A percentile compares a stretch with the other conserved stretches of the same genome.
Conservation (phyloP, 2,888 invertebrate species). For the Lissocephala sabroskyi region DNA sequence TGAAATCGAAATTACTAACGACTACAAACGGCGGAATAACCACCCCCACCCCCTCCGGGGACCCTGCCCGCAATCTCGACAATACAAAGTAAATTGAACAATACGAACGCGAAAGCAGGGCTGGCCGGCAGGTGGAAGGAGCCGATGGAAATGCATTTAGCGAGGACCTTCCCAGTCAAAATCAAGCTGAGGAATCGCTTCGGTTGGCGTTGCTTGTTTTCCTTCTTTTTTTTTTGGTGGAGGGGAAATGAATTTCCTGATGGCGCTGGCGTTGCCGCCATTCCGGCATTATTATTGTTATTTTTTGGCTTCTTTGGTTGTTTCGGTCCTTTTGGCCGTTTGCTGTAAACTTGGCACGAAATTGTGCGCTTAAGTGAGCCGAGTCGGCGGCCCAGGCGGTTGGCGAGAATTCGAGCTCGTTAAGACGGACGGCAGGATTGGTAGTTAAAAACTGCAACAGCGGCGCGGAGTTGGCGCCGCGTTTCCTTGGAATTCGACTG, state of each 20-base stretch:
- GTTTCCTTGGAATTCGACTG: too few relatives aligned
- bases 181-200: constrained; percentile 11
- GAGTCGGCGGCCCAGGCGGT: constrained; percentile 7
- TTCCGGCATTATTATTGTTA: constrained; percentile 32
- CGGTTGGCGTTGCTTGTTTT: not conserved
- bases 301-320: constrained; percentile 26
- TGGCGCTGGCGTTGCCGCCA: too few relatives aligned
- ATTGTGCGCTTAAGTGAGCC: constrained; percentile 37
- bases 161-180: not conserved
- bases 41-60: too few relatives aligned
- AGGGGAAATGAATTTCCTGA: constrained; percentile 37
- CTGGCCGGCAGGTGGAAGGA: not conserved
- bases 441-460: too few relatives aligned
- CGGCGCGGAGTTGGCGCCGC: too few relatives aligned
- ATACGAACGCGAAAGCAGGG: not conserved
- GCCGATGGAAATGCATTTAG: constrained; percentile 7
- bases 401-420: too few relatives aligned
- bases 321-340: constrained; percentile 14
- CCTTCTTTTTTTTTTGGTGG: constrained; percentile 8
- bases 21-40: constrained; percentile 5
- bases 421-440: too few relatives aligned
- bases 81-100: constrained; percentile 1
- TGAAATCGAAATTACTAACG: constrained; percentile 38
- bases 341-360: constrained; percentile 35
- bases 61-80: too few relatives aligned